Evolutionary conservation across 1,140 invertebrate genomes (phyloP).

Genomic region (Drosophila mauritiana): DNA sequence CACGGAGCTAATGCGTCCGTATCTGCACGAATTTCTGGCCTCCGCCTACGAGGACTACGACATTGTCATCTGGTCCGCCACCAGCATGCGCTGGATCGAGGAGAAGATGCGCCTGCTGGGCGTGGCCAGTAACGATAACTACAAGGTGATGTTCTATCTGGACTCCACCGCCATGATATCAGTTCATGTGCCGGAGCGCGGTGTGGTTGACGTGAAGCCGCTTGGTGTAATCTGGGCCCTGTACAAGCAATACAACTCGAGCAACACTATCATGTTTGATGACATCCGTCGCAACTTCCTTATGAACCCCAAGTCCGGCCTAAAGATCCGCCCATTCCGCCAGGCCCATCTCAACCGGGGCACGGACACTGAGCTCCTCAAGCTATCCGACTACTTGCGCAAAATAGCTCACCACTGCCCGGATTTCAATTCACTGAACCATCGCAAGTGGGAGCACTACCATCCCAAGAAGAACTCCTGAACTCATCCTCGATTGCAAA

Average conservation of each 20-base stretch:
- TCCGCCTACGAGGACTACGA: constrained; percentile 96
- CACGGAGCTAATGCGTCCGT: constrained; percentile 96
- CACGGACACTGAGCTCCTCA: constrained; percentile 93
- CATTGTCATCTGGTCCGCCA: constrained; percentile 97
- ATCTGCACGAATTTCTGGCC: constrained; percentile 96
- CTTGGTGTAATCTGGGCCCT: constrained; percentile 98
- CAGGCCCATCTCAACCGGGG: constrained; percentile 95
- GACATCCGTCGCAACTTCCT: constrained; percentile 98
- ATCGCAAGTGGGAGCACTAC: constrained; percentile 96
- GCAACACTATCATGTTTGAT: constrained; percentile 99
- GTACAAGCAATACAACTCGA: constrained; percentile 93
- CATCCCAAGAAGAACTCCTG: constrained; percentile 85
- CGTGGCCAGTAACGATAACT: constrained; percentile 92
- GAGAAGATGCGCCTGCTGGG: constrained; percentile 98
- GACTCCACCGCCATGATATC: constrained; percentile 98
- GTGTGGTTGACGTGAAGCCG: constrained; percentile 94
- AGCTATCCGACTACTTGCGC: constrained; percentile 93
- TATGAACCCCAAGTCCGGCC: constrained; percentile 98
- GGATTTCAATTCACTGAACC: constrained; percentile 94
- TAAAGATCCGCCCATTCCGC: constrained; percentile 95
- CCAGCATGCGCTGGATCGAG: constrained; percentile 99
- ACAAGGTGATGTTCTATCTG: constrained; percentile 97
- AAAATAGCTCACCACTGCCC: constrained; percentile 92
- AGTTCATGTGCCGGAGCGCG: constrained; percentile 89
- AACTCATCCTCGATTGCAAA: constrained; percentile 9